These are phyloP conservation scores for Orchesella flavescens DNA, from an alignment of 2,888 invertebrate genomes.

Conservation along the genomic window DNA sequence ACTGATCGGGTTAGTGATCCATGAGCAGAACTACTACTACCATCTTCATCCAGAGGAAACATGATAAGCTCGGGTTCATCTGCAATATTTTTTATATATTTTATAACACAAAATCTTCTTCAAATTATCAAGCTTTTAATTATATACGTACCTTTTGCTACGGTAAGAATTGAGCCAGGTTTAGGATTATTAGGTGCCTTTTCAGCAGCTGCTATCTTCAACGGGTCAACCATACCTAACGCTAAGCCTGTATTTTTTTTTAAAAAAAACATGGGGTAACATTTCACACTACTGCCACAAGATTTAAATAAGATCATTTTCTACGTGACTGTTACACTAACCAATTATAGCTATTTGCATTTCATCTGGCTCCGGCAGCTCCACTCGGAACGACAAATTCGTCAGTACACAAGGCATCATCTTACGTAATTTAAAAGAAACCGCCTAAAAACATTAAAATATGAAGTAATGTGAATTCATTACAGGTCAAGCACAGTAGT, in stretches of 20 bases:
- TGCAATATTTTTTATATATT: background rate
- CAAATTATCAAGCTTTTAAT: background rate
- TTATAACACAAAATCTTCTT: background rate
- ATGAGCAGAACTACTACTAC: background rate
- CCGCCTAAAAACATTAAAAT: conserved; percentile 78
- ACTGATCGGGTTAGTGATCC: background rate
- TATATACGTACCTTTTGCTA: conserved; percentile 56
- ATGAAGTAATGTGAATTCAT: background rate
- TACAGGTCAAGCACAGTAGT: background rate
- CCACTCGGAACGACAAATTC: conserved; percentile 86
- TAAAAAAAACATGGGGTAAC: no score
- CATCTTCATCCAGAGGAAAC: conserved; percentile 50
- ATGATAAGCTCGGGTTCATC: conserved; percentile 49
- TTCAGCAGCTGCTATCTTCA: conserved; percentile 38
- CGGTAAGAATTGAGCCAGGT: conserved; percentile 35
- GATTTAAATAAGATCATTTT: background rate
- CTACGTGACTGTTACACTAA: conserved; percentile 72
- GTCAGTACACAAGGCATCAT: conserved; percentile 91
- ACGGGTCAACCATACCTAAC: conserved; percentile 55
- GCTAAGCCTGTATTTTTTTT: conserved; percentile 60
- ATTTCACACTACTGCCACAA: background rate
- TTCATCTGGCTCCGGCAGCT: conserved; percentile 88
- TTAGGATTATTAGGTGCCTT: conserved; percentile 33
- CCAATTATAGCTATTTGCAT: conserved; percentile 79
- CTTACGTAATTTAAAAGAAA: conserved; percentile 90